Percentiles rank a stretch among this genome's conserved stretches.
phyloP scores from a whole-genome alignment of 2,888 invertebrate genomes.

The Cyclophora punctaria region DNA sequence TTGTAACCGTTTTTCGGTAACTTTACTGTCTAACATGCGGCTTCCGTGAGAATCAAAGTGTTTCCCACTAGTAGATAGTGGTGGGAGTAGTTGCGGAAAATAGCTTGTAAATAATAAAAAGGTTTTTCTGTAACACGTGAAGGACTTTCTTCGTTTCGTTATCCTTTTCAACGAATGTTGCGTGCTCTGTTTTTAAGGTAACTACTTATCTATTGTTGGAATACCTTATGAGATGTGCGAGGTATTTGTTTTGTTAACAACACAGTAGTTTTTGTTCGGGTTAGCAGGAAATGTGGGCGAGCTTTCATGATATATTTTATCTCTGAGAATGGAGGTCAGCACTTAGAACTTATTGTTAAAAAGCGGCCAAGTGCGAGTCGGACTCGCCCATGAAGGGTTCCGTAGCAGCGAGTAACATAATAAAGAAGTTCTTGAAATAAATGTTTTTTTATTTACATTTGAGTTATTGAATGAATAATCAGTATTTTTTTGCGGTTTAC shows the following conservation, averaged over 20 bases:
- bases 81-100: conserved; percentile 33
- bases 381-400: no score
- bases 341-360: no score
- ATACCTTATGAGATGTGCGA: neutral
- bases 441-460: no score
- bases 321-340: no score
- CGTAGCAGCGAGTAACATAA: no score
- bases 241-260: conserved; percentile 1
- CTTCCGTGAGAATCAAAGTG: conserved; percentile 38
- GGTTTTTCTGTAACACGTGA: conserved; percentile 28
- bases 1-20: conserved; percentile 12
- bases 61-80: conserved; percentile 23
- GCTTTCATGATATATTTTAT: no score
- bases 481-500: no score
- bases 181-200: conserved; percentile 27
- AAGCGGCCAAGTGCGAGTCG: no score
- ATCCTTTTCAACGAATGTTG: conserved; percentile 27
- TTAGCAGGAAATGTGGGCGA: no score
- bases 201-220: conserved; percentile 14
- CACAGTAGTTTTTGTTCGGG: no score
- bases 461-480: no score
- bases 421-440: no score
- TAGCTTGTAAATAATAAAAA: conserved; percentile 48
- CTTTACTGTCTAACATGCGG: conserved; percentile 22
- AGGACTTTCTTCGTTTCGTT: conserved; percentile 30